phyloP scores from a whole-genome alignment of 2,797 vertebrate genomes.

The Champsocephalus esox region DNA sequence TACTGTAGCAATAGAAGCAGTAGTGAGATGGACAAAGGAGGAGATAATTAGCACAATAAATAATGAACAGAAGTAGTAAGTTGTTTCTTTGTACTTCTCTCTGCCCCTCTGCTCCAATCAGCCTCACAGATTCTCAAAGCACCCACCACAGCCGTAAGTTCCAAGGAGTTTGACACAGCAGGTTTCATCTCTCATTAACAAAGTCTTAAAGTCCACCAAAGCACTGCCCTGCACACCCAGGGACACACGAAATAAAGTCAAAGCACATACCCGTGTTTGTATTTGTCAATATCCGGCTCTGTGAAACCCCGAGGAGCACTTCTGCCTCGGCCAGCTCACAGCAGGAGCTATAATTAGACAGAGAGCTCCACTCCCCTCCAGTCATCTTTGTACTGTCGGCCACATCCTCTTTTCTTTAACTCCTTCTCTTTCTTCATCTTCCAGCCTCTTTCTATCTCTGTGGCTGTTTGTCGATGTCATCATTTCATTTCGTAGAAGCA shows the following conservation, averaged over 20 bases:
- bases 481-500: slow-evolving; percentile 31
- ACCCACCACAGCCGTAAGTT: slow-evolving; percentile 4
- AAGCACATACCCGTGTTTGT: slow-evolving; percentile 65
- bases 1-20: no score
- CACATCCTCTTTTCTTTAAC: slow-evolving; percentile 82
- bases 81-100: neutral
- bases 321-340: slow-evolving; percentile 77
- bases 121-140: neutral
- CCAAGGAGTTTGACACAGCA: slow-evolving; percentile 22
- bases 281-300: slow-evolving; percentile 68
- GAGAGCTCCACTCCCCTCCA: slow-evolving; percentile 77
- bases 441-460: slow-evolving; percentile 32
- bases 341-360: slow-evolving; percentile 84
- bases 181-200: neutral
- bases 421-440: slow-evolving; percentile 68
- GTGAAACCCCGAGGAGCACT: slow-evolving; percentile 72
- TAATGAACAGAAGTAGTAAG: neutral
- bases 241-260: slow-evolving; percentile 32
- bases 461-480: slow-evolving; percentile 54
- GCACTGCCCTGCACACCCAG: neutral
- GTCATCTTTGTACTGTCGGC: slow-evolving; percentile 78
- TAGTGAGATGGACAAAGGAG: slow-evolving; percentile 2
- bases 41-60: neutral
- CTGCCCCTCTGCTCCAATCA: neutral
- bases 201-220: neutral